These are phyloP conservation scores for Xiphophorus hellerii DNA, from an alignment of 2,113 vertebrate species.

Conservation along the genomic window DNA sequence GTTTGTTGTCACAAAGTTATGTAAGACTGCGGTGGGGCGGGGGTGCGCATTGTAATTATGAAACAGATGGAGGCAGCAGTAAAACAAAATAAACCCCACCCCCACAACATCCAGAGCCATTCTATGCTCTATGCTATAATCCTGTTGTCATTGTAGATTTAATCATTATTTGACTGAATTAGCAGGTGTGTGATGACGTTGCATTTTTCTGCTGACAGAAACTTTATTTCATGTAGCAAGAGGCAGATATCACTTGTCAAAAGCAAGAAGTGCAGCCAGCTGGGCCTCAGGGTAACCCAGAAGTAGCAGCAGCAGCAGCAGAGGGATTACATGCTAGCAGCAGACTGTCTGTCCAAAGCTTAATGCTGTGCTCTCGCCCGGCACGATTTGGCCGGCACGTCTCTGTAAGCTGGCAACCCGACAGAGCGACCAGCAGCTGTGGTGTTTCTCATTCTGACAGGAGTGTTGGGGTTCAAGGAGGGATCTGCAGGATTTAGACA, in stretches of 20 bases:
- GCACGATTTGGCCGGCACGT: conserved; percentile 16
- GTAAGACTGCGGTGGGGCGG: conserved; percentile 22
- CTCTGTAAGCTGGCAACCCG: conserved; percentile 25
- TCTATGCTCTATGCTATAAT: background rate
- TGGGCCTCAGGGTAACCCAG: conserved; percentile 3
- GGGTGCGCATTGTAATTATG: background rate
- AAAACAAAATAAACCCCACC: too few species aligned
- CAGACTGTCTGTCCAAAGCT: conserved; percentile 30
- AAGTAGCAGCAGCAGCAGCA: background rate
- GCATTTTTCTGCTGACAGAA: background rate
- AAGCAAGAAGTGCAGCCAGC: conserved; percentile 1
- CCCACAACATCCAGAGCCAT: too few species aligned
- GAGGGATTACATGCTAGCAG: conserved; percentile 44
- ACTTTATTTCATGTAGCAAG: background rate
- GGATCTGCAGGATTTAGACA: too few species aligned
- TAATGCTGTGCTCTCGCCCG: conserved; percentile 8
- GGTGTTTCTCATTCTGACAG: too few species aligned
- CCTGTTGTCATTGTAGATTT: too few species aligned
- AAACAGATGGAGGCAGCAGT: background rate
- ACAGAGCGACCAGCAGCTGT: background rate
- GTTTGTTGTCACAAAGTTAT: conserved; percentile 23
- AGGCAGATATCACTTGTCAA: conserved; percentile 13
- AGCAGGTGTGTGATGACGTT: background rate
- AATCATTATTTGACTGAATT: background rate
- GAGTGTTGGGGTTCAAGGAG: too few species aligned